phyloP scores from a whole-genome alignment of 2,113 vertebrate species.

The Phasianus colchicus region DNA sequence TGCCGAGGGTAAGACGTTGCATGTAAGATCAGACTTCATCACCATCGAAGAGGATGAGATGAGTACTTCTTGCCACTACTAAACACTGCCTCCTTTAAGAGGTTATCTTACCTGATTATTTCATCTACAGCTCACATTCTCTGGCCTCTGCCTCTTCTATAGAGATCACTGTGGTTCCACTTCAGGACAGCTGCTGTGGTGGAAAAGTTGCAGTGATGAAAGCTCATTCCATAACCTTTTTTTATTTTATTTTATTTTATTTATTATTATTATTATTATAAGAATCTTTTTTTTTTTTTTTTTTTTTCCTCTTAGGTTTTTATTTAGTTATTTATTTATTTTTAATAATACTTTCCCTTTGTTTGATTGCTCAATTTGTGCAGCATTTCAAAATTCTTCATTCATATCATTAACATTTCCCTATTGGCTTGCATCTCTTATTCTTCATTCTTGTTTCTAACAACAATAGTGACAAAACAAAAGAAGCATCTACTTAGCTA shows the following conservation, averaged over 20 bases:
- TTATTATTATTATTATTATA: background rate
- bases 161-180: background rate
- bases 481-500: background rate
- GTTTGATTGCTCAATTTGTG: background rate
- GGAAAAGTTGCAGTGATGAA: background rate
- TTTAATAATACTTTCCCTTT: background rate
- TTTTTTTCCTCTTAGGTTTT: no score
- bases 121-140: background rate
- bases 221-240: background rate
- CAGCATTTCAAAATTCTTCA: background rate
- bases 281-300: background rate
- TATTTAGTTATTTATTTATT: background rate
- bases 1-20: accelerated
- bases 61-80: background rate
- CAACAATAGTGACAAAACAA: conserved; percentile 22
- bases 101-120: background rate
- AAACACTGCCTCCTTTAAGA: background rate
- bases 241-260: background rate
- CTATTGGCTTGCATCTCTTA: background rate
- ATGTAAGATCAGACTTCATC: background rate
- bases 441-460: conserved; percentile 5
- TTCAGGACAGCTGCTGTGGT: accelerated
- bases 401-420: background rate
- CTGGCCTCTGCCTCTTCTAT: background rate
- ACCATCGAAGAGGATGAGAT: accelerated